Evolutionary conservation across 2,113 vertebrate genomes (phyloP), one percentile per base, ranked within the genome.

Genomic region (Chlamydotis undulata): DNA sequence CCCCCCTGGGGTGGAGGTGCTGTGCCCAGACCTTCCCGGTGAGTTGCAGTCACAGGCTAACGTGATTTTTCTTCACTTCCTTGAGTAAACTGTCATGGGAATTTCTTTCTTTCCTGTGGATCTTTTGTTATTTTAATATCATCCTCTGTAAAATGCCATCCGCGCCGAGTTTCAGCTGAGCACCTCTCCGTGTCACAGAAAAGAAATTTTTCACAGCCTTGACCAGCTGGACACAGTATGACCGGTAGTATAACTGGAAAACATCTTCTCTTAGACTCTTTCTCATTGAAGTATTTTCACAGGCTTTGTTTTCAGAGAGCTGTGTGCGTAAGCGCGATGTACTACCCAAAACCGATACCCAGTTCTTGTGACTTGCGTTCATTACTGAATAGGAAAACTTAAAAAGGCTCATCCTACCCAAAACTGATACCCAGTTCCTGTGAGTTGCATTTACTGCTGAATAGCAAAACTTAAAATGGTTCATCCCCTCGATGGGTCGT

Each of bases 321-420:
- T 12, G 19, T 2, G 4, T 15, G 29, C 5, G 0, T 17, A 19
- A 13, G 41, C 4, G 8, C 3, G 24, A 25, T n/a, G 26, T 8
- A 1, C 47, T 33, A 3, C 22, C 57, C 3, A 39, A 76, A 49
- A 1, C 35, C 6, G 17, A 1, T 18, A 9, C 14, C 23, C 3
- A 0, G 0, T 24, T 61, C 69, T 41, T 60, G 49, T 28, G 6
- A 9, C 53, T 71, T 12, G 4, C 2, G 0, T 39, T 76, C 35
- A 0, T 33, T 50, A 16, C 37, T 10, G 37, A 64, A 5, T 0
- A 7, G 76, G 29, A 59, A n/a, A 59, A 39, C 14, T 41, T 61
- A 1, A 9, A 43, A 56, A 23, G 14, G 10, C 33, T 85, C 1
- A 1, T 52, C 23, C 53, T 43, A 4, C 23, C 56, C 3, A 37